Percentiles rank a stretch among this genome's conserved stretches.
Evolutionary conservation across 2,797 vertebrate species (phyloP).

Genomic region (Acanthiza pusilla): DNA sequence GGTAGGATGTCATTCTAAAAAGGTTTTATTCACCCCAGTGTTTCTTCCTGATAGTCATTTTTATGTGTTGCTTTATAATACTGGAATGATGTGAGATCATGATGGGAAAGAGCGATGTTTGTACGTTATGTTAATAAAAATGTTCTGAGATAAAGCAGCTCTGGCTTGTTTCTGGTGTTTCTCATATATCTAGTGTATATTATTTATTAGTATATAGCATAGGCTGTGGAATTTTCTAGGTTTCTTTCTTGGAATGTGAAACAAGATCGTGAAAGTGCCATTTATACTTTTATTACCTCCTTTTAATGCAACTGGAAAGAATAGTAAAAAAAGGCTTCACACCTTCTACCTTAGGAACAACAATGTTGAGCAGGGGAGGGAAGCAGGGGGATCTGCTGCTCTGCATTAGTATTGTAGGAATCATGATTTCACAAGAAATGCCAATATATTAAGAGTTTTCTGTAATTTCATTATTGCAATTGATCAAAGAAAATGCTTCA

Average conservation of each 20-base stretch:
- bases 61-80: constrained; percentile 23
- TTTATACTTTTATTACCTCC: not conserved
- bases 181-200: not conserved
- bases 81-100: constrained; percentile 13
- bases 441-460: not conserved
- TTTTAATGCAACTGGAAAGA: not conserved
- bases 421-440: not conserved
- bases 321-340: not conserved
- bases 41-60: constrained; percentile 39
- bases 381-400: not conserved
- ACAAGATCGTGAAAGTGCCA: not conserved
- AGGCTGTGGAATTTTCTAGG: not conserved
- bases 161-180: not conserved
- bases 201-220: not conserved
- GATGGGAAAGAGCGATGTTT: constrained; percentile 11
- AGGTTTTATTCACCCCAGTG: not conserved
- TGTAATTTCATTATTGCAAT: not conserved
- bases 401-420: not conserved
- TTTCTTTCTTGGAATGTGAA: not conserved
- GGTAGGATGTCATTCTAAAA: not conserved
- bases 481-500: not conserved
- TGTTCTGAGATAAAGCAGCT: constrained; percentile 32
- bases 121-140: constrained; percentile 30
- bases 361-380: not conserved
- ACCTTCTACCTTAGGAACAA: not conserved